Evolutionary conservation across 1,140 invertebrate genomes (phyloP).

Genomic region (Drosophila serrata): DNA sequence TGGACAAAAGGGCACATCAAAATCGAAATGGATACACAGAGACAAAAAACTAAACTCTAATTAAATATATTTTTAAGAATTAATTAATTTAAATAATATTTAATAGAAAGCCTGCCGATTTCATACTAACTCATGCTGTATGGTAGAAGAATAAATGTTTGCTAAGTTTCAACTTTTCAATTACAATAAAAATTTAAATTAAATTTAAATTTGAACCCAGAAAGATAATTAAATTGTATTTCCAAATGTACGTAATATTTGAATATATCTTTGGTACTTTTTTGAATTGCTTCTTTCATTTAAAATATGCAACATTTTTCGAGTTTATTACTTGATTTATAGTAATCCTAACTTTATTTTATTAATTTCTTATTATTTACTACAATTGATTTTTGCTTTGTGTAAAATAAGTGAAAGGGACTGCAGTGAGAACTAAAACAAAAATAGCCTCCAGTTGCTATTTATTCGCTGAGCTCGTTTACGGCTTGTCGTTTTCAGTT

Average conservation of each 20-base stretch:
- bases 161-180: too few relatives aligned
- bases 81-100: too few relatives aligned
- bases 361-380: background rate
- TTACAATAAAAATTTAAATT: too few relatives aligned
- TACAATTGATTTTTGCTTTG: background rate
- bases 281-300: background rate
- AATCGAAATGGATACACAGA: constrained; percentile 8
- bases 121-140: too few relatives aligned
- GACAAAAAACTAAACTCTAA: background rate
- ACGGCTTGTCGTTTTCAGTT: constrained; percentile 33
- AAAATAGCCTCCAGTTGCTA: constrained; percentile 49
- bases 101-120: too few relatives aligned
- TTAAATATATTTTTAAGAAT: background rate
- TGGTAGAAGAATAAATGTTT: too few relatives aligned
- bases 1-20: constrained; percentile 30
- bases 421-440: constrained; percentile 45
- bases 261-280: background rate
- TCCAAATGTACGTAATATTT: background rate
- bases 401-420: constrained; percentile 1
- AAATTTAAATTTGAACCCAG: too few relatives aligned
- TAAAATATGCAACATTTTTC: background rate
- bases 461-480: constrained; percentile 32
- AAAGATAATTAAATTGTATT: too few relatives aligned
- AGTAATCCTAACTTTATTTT: background rate
- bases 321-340: background rate